Evolutionary conservation across 2,797 vertebrate genomes (phyloP), one percentile per base, ranked within the genome.

Genomic region (Telmatherina bonti): DNA sequence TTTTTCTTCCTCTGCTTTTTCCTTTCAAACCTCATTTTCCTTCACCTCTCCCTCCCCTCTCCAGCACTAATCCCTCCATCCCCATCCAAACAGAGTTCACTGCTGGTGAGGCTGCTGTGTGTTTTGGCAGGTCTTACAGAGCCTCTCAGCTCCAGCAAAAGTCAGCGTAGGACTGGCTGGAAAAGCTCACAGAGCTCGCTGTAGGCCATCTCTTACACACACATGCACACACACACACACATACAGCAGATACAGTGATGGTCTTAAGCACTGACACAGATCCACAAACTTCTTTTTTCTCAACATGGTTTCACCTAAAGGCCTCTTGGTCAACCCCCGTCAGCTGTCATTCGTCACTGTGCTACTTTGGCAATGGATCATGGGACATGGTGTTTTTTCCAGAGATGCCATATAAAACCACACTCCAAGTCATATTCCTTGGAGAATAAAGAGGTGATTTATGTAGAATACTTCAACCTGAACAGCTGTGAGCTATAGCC

Each of bases 41-140:
- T 66, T 49, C 73, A 70, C 38, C 68, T 74, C 72, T 60, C 53
- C 47, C 53, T 75, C 64, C 60, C n/a, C 33, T 63, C 69, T 61
- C 65, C 22, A 11, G 27, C 36, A 0, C 52, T 64, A 78, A 85
- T 79, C 75, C 67, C 71, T 72, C 62, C 41, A 9, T 76, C 67
- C 30, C 65, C 26, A 51, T 72, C 79, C 76, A 70, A 68, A 59
- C 79, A 82, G 76, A 80, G 83, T 83, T 88, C 85, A 91, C 72
- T 68, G 76, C 73, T 82, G 82, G 74, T 81, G 84, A 41, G 76
- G 79, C 81, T 71, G 78, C 78, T 85, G 88, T 91, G 87, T 88
- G 87, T 84, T 91, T 93, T 92, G 92, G 92, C 89, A 91, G 83
- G 79, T 88, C 86, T 88, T 79, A 66, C 75, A 38, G 78, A 79